Evolutionary conservation across 1,140 invertebrate genomes (phyloP), one percentile per base, ranked within the genome.

Genomic region (Medauroidea extradentata): DNA sequence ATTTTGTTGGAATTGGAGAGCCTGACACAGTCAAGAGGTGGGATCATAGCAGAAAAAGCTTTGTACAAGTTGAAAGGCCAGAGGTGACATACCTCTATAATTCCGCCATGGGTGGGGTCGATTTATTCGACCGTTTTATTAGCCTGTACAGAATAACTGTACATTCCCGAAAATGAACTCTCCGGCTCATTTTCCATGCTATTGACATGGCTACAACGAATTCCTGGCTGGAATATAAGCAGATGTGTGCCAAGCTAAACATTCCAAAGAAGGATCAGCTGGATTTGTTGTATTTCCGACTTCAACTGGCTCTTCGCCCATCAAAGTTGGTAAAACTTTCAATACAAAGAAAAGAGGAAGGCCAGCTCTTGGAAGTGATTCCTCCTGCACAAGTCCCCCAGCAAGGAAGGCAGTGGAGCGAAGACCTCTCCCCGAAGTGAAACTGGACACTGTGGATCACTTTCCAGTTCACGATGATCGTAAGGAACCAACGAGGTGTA

Each of bases 1-100:
- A 76, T 13, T 76, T 72, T 69, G 54, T 75, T 65, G 74, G 74
- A 34, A 71, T 66, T 50, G 71, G 70, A 53, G 56, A 67, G 64
- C 65, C 29, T 66, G 69, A 73, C 68, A 62, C 61, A 64, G 67
- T 63, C 61, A 69, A 69, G 65, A 70, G 44, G 67, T 76, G 67
- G 60, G 62, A 66, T 65, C 63, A 67, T 57, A 65, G 58, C 44
- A 53, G 64, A 19, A 64, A 68, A 56, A 51, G 60, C 27, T 67
- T 67, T 69, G 68, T 71, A 60, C 53, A 69, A 29, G 64, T 74
- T 18, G 60, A 69, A 51, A 53, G 71, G 18, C 72, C 71, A 42
- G 68, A 71, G 65, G 55, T 73, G 1, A 65, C 73, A 60, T 65
- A 54, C 34, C 3, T 50, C 14, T 73, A 73, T 46, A 73, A 74